Evolutionary conservation across 2,888 invertebrate species (phyloP), one percentile per base, ranked within the genome.

Genomic region (Orchesella flavescens): DNA sequence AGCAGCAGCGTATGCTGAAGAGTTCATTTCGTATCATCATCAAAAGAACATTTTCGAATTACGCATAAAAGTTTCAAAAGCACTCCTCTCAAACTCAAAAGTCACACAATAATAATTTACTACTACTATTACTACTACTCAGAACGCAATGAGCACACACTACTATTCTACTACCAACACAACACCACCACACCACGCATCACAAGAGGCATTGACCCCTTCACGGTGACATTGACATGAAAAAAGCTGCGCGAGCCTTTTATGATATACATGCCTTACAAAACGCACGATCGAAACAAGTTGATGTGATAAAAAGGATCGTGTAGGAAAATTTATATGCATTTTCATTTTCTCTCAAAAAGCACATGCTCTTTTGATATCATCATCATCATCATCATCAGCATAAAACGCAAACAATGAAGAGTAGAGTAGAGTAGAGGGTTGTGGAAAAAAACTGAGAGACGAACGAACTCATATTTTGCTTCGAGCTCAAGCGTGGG

Each of bases 191-290:
- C 57, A 57, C 68, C 59, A 78, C 78, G 71, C 69, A 71, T 71
- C 43, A 7, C 17, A 46, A 19, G 71, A 79, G 78, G 78, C 78
- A 79, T 72, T 79, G 78, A 79, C 78, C 78, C 71, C 68, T 79
- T 79, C 71, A 55, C 69, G 59, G 55, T 72, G 78, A 79, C 78
- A 79, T 79, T 79, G 78, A 79, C 78, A 79, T 53, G 78, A 55
- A 72, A 72, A 66, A 78, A 59, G 66, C 66, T 34, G 34, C 13
- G 43, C 24, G 24, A 75, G 57, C 24, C 15, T 53, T 13, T n/a
- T 17, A 17, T 10, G 21, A 59, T 34, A 66, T n/a, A 9, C 44
- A 24, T 59, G 59, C 17, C 17, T 9, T 34, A 49, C 59, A n/a
- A 72, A 72, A 34, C 59, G 49, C 24, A 53, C 69, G 34, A 53